A percentile compares a stretch with the other conserved stretches of the same genome.
These are phyloP conservation scores for Crypturellus tataupa DNA, from an alignment of 2,797 vertebrate species.

Conservation along the genomic window DNA sequence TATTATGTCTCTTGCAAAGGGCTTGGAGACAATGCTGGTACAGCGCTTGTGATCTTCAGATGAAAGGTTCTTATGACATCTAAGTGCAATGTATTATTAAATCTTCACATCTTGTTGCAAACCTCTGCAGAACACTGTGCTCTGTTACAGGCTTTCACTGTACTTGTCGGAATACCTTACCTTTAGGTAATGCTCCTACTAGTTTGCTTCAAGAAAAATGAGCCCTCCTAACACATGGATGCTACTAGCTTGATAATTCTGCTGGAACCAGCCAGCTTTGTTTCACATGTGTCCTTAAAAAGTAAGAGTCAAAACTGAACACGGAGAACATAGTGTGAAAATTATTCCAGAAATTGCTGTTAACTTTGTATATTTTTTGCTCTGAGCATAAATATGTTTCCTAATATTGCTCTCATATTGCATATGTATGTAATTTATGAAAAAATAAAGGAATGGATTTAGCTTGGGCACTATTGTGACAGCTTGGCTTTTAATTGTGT, in stretches of 20 bases:
- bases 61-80: not conserved
- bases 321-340: not conserved
- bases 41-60: conserved; percentile 21
- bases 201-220: not conserved
- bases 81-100: not conserved
- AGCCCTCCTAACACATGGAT: not conserved
- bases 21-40: not conserved
- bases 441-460: not conserved
- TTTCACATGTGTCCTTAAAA: not conserved
- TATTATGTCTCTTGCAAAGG: not conserved
- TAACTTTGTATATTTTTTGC: conserved; percentile 14
- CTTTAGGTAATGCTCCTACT: not conserved
- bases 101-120: not conserved
- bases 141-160: not conserved
- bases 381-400: not conserved
- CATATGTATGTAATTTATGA: no score
- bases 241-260: not conserved
- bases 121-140: not conserved
- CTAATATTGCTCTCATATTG: no score
- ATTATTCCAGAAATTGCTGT: not conserved
- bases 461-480: not conserved
- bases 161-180: not conserved
- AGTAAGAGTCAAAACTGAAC: conserved; percentile 8
- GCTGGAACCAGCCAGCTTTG: not conserved
- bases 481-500: conserved; percentile 41